phyloP scores from a whole-genome alignment of 2,113 vertebrate genomes.

The Cnemophilus loriae region DNA sequence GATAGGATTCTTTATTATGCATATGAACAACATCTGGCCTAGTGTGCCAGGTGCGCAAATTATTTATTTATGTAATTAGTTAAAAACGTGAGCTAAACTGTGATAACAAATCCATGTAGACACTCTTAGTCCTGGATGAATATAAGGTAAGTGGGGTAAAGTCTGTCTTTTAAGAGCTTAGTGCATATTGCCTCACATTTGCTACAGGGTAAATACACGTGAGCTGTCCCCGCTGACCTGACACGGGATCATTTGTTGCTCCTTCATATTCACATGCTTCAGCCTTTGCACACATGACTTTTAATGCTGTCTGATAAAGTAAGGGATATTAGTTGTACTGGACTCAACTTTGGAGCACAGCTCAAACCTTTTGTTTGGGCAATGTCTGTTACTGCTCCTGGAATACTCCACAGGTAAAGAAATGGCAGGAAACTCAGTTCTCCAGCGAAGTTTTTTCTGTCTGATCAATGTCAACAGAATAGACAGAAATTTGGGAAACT shows the following conservation, averaged over 20 bases:
- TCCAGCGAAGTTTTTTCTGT: neutral
- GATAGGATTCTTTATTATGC: conserved; percentile 37
- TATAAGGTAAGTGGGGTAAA: neutral
- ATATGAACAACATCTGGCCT: conserved; percentile 45
- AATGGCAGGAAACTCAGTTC: neutral
- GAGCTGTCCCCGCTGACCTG: neutral
- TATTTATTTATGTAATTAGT: conserved; percentile 55
- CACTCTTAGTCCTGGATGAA: neutral
- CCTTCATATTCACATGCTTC: neutral
- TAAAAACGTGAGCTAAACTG: conserved; percentile 7
- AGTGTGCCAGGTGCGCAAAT: conserved; percentile 40
- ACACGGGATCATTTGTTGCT: neutral
- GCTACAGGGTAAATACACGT: neutral
- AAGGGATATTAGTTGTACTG: neutral
- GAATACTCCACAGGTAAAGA: neutral
- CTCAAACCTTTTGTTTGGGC: neutral
- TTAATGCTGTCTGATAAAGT: neutral
- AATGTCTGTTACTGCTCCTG: neutral
- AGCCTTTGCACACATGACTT: neutral
- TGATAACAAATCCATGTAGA: conserved; percentile 37
- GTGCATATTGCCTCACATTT: neutral
- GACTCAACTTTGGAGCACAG: neutral
- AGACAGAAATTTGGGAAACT: neutral
- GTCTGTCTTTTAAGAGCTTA: neutral
- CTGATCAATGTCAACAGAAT: neutral